Evolutionary conservation across 2,888 invertebrate species (phyloP).

Genomic region (Philonicus albiceps): DNA sequence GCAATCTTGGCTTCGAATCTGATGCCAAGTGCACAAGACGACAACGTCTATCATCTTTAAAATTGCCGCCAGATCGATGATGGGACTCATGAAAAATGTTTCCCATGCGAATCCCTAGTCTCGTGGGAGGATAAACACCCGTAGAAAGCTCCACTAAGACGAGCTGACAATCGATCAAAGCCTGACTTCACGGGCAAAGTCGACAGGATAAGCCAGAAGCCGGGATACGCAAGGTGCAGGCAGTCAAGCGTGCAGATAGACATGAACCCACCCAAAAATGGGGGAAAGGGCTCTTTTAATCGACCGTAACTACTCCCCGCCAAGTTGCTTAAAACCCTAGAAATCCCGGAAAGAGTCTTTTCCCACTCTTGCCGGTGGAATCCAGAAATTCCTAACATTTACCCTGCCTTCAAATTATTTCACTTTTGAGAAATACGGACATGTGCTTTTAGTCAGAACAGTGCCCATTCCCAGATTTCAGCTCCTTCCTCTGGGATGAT

Average conservation of each 20-base stretch:
- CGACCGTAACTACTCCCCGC: neutral
- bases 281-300: neutral
- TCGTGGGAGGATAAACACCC: neutral
- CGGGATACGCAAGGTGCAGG: neutral
- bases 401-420: neutral
- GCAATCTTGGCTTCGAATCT: neutral
- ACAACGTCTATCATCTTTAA: neutral
- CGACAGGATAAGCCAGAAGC: neutral
- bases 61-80: neutral
- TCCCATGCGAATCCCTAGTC: neutral
- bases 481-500: neutral
- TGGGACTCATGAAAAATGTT: neutral
- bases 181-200: neutral
- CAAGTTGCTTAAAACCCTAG: neutral
- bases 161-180: neutral
- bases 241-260: neutral
- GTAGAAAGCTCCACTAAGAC: neutral
- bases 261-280: neutral
- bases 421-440: neutral
- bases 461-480: neutral
- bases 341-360: neutral
- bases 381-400: neutral
- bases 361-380: neutral
- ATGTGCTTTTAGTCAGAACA: neutral
- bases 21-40: neutral